These are phyloP conservation scores for Eumeta japonica DNA, from an alignment of 1,140 invertebrate species.

Conservation along the genomic window DNA sequence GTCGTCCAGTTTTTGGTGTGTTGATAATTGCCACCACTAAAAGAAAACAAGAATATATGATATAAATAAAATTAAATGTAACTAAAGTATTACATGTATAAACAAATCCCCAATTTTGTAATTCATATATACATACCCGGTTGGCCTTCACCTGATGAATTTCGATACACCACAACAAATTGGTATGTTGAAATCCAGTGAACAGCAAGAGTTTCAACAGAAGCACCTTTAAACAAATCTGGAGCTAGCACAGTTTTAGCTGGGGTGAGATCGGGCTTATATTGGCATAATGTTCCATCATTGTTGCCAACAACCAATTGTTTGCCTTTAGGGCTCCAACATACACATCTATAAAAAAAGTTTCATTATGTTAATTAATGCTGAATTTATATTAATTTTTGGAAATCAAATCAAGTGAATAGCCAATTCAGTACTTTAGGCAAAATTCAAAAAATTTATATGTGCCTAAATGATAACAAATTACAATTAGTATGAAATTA, in stretches of 20 bases:
- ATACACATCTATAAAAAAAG: constrained; percentile 74
- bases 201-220: constrained; percentile 56
- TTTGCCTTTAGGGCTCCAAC: constrained; percentile 90
- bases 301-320: constrained; percentile 79
- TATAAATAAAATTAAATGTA: too few relatives aligned
- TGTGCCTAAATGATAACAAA: too few relatives aligned
- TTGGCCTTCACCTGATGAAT: constrained; percentile 49
- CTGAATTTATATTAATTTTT: too few relatives aligned
- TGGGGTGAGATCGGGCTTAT: constrained; percentile 76
- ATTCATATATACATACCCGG: too few relatives aligned
- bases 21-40: constrained; percentile 65
- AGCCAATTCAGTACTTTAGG: too few relatives aligned
- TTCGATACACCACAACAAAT: constrained; percentile 65
- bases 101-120: too few relatives aligned
- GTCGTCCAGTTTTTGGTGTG: constrained; percentile 66
- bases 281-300: constrained; percentile 75
- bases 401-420: too few relatives aligned
- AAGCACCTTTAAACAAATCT: constrained; percentile 50
- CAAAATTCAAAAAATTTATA: too few relatives aligned
- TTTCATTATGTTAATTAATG: too few relatives aligned
- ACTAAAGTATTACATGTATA: too few relatives aligned
- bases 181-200: constrained; percentile 76
- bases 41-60: constrained; percentile 5
- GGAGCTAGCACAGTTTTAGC: constrained; percentile 69
- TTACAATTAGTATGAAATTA: too few relatives aligned